Evolutionary conservation across 2,797 vertebrate genomes (phyloP), one percentile per base, ranked within the genome.

Genomic region (Holocentrus rufus): DNA sequence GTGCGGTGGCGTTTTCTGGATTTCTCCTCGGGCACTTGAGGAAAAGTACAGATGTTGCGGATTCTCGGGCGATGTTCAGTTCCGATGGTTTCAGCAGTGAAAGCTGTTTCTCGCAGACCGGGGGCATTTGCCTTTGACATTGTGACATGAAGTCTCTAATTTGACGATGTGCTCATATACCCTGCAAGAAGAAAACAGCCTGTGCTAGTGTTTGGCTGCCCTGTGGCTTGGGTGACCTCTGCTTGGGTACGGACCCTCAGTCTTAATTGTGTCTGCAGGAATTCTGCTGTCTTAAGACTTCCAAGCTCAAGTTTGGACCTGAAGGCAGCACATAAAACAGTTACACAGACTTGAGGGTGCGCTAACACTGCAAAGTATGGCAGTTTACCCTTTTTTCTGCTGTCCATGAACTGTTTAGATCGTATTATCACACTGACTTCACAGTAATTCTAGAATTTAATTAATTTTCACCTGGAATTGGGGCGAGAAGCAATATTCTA

Each of bases 91-190:
- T 88, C 77, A 58, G 82, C 84, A 80, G 81, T 55, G 75, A 76
- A 81, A 86, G 87, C 85, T 67, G 72, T 79, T 85, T 82, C 80
- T 78, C 10, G 2, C 81, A 44, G 64, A 69, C 76, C 47, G 2
- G 68, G 61, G 77, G 86, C 82, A 5, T 89, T 90, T 78, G 88
- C 85, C 87, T 92, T 90, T 91, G 89, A 91, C 89, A 79, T 87
- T 36, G 85, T 91, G 90, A 92, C 90, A 90, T 90, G 91, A 92
- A 88, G 86, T 90, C 84, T 87, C 90, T 93, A 92, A 93, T 93
- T 88, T 92, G 92, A 91, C 74, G 76, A 90, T 85, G 90, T 83
- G 84, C 90, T 92, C 89, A 91, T 85, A 77, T 84, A 68, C 89
- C 92, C 92, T 80, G 77, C 74, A 67, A 93, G 89, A 59, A 84